Percentiles rank a stretch among this genome's conserved stretches.
Evolutionary conservation across 2,888 invertebrate genomes (phyloP).

Genomic region (Acronicta psi): DNA sequence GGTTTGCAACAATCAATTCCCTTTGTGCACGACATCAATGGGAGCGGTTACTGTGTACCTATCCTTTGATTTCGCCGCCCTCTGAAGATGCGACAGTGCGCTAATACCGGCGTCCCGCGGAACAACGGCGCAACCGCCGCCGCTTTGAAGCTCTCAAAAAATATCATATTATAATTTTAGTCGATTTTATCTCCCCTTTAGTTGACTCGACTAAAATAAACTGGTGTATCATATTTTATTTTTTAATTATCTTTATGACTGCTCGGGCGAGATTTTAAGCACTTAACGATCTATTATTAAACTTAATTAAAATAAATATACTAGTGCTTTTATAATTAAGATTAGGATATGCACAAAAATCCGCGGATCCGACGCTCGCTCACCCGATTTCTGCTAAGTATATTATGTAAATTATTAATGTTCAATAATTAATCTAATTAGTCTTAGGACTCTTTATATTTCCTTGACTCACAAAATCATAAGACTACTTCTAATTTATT

Average conservation of each 20-base stretch:
- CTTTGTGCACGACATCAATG: constrained; percentile 89
- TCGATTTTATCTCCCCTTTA: constrained; percentile 54
- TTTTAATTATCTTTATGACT: constrained; percentile 32
- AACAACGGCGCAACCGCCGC: constrained; percentile 76
- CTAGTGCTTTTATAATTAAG: too few species aligned
- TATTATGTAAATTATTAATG: too few species aligned
- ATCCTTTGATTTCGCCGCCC: constrained; percentile 89
- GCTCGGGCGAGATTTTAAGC: not conserved
- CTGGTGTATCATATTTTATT: constrained; percentile 34
- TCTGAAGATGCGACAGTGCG: constrained; percentile 87
- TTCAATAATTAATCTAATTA: too few species aligned
- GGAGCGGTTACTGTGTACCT: constrained; percentile 87
- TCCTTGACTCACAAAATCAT: constrained; percentile 6
- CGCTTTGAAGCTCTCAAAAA: constrained; percentile 59
- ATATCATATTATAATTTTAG: constrained; percentile 54
- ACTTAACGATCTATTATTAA: not conserved
- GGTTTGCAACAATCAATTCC: constrained; percentile 89
- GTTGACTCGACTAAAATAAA: constrained; percentile 51
- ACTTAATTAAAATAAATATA: not conserved
- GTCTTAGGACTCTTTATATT: not conserved
- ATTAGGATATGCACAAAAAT: too few species aligned
- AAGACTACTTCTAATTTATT: constrained; percentile 43
- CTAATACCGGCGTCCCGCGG: constrained; percentile 79
- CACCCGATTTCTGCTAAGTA: too few species aligned
- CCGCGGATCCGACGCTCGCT: too few species aligned